phyloP scores from a whole-genome alignment of 2,888 invertebrate species.

The Sminthurinus aureus region DNA sequence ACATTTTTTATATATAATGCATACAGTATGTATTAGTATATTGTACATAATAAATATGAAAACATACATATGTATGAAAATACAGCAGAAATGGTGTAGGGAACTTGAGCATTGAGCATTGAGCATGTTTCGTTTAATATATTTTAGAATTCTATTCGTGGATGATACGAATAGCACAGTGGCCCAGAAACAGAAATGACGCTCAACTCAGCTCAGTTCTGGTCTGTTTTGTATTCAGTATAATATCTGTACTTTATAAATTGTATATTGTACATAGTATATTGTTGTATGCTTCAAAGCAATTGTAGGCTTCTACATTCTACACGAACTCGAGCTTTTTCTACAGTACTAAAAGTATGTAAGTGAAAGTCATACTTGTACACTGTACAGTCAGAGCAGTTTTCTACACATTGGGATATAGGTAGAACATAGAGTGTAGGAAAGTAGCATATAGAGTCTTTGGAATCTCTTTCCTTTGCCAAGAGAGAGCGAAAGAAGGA shows the following conservation, averaged over 20 bases:
- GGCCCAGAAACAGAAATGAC: conserved; percentile 15
- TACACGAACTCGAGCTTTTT: background rate
- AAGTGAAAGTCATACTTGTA: no score
- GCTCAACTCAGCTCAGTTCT: background rate
- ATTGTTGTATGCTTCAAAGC: no score
- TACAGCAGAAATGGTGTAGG: background rate
- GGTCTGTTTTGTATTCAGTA: no score
- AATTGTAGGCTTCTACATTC: no score
- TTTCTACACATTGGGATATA: no score
- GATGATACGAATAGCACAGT: conserved; percentile 18
- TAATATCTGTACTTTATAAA: no score
- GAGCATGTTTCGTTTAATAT: background rate
- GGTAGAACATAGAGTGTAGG: no score
- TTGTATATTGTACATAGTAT: no score
- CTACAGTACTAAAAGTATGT: no score
- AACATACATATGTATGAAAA: background rate
- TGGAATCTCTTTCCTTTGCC: no score
- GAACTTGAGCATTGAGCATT: background rate
- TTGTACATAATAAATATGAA: background rate
- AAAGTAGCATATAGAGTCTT: no score
- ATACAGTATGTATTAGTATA: no score
- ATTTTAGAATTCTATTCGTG: background rate
- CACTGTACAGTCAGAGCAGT: background rate
- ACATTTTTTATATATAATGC: background rate
- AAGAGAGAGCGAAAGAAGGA: background rate